Conservation (phyloP, 2,797 vertebrate species). For the Pangasius krempfi region DNA sequence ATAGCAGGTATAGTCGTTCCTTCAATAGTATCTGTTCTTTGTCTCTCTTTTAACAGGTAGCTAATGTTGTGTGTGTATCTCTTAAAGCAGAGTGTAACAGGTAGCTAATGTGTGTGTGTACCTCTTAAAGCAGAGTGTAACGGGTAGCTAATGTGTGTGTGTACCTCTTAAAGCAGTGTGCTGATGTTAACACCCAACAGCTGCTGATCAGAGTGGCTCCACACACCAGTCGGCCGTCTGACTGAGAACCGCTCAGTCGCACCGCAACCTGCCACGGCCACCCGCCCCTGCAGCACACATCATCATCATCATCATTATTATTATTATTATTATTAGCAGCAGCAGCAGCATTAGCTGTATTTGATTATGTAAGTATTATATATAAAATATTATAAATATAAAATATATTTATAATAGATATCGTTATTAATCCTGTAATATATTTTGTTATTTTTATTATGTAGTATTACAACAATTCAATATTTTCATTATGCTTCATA, state of each 20-base stretch:
- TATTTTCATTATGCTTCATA: not conserved
- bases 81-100: too few species aligned
- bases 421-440: not conserved
- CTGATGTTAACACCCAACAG: slow-evolving; percentile 97
- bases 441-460: not conserved
- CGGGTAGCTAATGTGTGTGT: too few species aligned
- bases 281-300: slow-evolving; percentile 80
- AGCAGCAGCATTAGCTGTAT: not conserved
- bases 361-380: not conserved
- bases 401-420: not conserved
- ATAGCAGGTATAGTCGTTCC: not conserved
- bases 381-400: not conserved
- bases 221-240: slow-evolving; percentile 91
- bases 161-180: slow-evolving; percentile 94
- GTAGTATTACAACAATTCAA: not conserved
- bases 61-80: too few species aligned
- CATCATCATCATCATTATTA: not conserved
- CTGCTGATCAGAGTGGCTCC: slow-evolving; percentile 93
- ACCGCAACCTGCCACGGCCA: slow-evolving; percentile 98
- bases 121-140: too few species aligned
- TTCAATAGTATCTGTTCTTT: not conserved
- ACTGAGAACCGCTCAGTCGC: slow-evolving; percentile 84
- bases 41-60: not conserved
- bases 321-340: not conserved
- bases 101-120: not conserved